Evolutionary conservation across 2,797 vertebrate species (phyloP), one percentile per base, ranked within the genome.

Genomic region (Phoebastria nigripes): DNA sequence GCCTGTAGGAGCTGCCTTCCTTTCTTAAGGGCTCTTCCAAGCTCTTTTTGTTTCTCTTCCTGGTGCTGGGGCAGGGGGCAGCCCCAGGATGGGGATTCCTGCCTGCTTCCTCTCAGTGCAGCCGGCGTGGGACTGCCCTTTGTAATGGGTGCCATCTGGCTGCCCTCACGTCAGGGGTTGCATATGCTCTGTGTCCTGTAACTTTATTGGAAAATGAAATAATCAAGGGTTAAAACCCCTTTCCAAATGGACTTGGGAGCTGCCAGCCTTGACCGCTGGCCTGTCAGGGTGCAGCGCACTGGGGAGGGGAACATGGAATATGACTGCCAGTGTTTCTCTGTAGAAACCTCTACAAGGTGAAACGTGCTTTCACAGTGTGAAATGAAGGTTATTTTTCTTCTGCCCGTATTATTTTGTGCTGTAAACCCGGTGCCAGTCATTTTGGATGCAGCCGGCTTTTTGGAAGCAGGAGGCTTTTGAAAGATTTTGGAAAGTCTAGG

Each of bases 401-500:
- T 59, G 55, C 47, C 58, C 3, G 0, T 33, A 46, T 59, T 69
- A 35, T 37, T 94, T 92, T 49, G 15, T 85, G 17, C 79, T 89
- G 35, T 66, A 87, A 92, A 41, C 41, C 5, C 37, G 21, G 15
- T 37, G 62, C 89, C 79, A 87, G 65, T 86, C 62, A 72, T 90
- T 88, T 62, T 74, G 47, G 65, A 76, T 78, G 49, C 82, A 69
- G 72, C 21, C 11, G 2, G 82, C 58, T 93, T 92, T 92, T 78
- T 85, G 66, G 73, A 95, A 93, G 61, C 76, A 81, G 76, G 65
- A 92, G 39, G 79, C 20, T 93, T 86, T 74, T 83, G 69, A 78
- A 88, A 78, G 72, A 37, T 80, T 86, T 78, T 72, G 29, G 41
- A 29, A 92, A 92, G 76, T 58, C 46, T 83, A 74, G 49, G 62